Evolutionary conservation across 2,888 invertebrate genomes (phyloP).

Genomic region (Drosophila picticornis): DNA sequence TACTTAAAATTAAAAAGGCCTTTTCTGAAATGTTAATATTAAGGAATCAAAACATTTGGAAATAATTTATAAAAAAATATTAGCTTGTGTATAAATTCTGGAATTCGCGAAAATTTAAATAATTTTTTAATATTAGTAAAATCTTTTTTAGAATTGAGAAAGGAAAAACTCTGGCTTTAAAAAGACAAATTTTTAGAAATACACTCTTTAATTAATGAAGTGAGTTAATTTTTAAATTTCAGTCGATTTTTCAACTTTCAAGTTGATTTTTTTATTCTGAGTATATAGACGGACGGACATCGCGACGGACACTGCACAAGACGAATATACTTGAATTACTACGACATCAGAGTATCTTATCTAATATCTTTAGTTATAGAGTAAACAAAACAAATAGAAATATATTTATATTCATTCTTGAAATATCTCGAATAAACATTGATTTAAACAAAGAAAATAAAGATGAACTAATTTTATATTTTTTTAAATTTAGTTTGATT

Average conservation of each 20-base stretch:
- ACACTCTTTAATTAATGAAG: neutral
- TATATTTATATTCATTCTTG: neutral
- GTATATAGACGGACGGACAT: neutral
- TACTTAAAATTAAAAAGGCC: neutral
- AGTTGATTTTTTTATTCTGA: neutral
- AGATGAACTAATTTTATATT: neutral
- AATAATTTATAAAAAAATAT: neutral
- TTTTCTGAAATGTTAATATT: too few relatives aligned
- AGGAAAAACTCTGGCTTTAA: neutral
- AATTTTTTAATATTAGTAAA: neutral
- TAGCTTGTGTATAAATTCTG: neutral
- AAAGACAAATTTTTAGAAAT: neutral
- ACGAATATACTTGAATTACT: neutral
- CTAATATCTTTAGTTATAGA: neutral
- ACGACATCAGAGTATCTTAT: neutral
- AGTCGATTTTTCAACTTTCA: neutral
- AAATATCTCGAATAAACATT: neutral
- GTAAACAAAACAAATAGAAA: too few relatives aligned
- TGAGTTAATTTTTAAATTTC: neutral
- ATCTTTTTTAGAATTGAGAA: neutral
- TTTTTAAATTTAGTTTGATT: neutral
- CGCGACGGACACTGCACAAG: neutral
- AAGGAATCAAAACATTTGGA: neutral
- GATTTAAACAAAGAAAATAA: neutral
- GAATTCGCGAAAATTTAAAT: neutral